Conservation (phyloP, 2,113 vertebrate genomes). For the Dipodomys stephensi region DNA sequence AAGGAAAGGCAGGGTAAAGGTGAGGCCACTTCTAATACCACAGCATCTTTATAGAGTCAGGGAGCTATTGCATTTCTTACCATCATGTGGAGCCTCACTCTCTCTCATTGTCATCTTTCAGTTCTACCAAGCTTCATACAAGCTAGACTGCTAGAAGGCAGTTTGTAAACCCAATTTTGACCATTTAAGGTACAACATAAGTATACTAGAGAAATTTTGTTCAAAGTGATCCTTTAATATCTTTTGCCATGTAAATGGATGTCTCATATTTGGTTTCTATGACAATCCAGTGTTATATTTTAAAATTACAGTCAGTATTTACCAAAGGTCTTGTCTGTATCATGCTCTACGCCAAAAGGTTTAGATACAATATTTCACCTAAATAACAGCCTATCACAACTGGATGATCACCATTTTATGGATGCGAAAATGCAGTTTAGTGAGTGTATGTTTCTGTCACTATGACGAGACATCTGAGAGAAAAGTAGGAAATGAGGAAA, state of each 20-base stretch:
- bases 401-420: neutral
- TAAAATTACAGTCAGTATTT: slow-evolving; percentile 35
- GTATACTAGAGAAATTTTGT: neutral
- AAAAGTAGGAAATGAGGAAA: too few species aligned
- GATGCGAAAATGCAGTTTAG: neutral
- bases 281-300: slow-evolving; percentile 29
- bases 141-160: neutral
- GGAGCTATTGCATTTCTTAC: neutral
- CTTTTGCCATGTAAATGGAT: slow-evolving; percentile 4
- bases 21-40: too few species aligned
- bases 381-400: neutral
- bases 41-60: neutral
- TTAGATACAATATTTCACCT: neutral
- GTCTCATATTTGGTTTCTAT: neutral
- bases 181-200: neutral
- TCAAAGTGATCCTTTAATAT: neutral
- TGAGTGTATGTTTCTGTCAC: too few species aligned
- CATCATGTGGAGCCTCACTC: fast-evolving
- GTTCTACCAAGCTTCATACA: neutral
- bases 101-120: neutral
- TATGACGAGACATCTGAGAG: too few species aligned
- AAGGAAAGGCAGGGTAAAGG: neutral
- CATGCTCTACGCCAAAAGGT: neutral
- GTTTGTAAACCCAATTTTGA: neutral
- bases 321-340: neutral